Percentiles rank a stretch among this genome's conserved stretches.
Conservation (phyloP, 2,888 invertebrate genomes). For the Papilio protenor region DNA sequence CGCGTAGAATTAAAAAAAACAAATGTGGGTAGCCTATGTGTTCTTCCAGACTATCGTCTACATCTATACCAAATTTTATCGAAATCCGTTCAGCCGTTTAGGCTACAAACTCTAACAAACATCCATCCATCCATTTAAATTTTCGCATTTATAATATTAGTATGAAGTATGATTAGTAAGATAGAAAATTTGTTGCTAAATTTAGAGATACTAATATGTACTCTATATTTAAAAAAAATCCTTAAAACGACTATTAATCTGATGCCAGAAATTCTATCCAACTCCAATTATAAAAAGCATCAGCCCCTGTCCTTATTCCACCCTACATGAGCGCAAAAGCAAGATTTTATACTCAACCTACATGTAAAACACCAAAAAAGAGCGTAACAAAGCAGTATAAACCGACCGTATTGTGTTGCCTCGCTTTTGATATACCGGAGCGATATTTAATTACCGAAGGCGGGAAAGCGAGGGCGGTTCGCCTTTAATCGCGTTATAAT, state of each 20-base stretch:
- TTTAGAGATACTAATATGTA: background rate
- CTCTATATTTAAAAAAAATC: background rate
- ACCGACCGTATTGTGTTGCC: conserved; percentile 39
- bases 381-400: conserved; percentile 41
- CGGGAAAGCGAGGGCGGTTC: conserved; percentile 36
- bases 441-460: conserved; percentile 44
- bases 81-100: too few species aligned
- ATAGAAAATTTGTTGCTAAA: background rate
- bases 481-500: conserved; percentile 61
- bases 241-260: background rate
- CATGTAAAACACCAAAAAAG: conserved; percentile 1
- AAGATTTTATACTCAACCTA: background rate
- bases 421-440: conserved; percentile 35
- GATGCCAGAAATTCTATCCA: background rate
- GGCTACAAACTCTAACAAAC: too few species aligned
- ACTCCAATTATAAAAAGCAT: background rate
- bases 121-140: too few species aligned
- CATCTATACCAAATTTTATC: too few species aligned
- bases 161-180: too few species aligned
- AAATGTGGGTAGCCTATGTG: too few species aligned
- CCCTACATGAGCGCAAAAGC: background rate
- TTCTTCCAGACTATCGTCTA: too few species aligned
- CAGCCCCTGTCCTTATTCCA: background rate
- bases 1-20: too few species aligned
- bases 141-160: too few species aligned